phyloP scores from a whole-genome alignment of 2,797 vertebrate species.

The Tarsius wallacei region DNA sequence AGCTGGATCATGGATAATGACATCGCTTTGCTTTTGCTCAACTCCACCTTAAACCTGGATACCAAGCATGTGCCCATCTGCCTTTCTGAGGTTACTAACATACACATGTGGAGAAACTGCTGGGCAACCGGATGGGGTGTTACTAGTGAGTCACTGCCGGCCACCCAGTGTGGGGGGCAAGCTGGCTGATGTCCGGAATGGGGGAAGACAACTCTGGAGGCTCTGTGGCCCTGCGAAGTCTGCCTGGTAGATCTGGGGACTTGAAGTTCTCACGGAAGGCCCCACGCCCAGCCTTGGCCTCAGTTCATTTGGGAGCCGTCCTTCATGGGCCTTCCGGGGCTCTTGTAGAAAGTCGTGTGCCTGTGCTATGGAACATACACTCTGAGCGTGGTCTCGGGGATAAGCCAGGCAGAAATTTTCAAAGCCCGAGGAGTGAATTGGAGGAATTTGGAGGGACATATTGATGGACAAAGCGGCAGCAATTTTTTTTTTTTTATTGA shows the following conservation, averaged over 20 bases:
- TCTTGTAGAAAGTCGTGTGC: too few relatives aligned
- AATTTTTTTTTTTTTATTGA: background rate
- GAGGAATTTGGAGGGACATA: background rate
- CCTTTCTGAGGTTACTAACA: conserved; percentile 76
- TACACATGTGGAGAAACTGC: conserved; percentile 78
- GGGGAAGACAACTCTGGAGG: background rate
- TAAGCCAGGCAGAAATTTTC: background rate
- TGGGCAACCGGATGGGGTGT: conserved; percentile 84
- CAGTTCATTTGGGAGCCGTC: background rate
- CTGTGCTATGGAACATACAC: background rate
- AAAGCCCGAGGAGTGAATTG: background rate
- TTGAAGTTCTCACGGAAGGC: background rate
- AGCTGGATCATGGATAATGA: conserved; percentile 75
- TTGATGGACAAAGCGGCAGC: background rate
- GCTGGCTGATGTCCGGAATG: background rate
- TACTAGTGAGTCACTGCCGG: background rate
- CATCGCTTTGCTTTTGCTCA: conserved; percentile 87
- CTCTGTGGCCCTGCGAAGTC: background rate
- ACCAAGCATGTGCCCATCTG: conserved; percentile 74
- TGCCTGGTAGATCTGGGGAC: background rate
- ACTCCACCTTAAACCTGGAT: conserved; percentile 73
- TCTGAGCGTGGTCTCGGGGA: background rate
- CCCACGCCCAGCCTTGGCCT: background rate
- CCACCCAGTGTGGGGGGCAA: background rate
- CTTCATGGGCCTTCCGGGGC: background rate